phyloP scores from a whole-genome alignment of 1,140 invertebrate genomes.

The Zaprionus capensis region DNA sequence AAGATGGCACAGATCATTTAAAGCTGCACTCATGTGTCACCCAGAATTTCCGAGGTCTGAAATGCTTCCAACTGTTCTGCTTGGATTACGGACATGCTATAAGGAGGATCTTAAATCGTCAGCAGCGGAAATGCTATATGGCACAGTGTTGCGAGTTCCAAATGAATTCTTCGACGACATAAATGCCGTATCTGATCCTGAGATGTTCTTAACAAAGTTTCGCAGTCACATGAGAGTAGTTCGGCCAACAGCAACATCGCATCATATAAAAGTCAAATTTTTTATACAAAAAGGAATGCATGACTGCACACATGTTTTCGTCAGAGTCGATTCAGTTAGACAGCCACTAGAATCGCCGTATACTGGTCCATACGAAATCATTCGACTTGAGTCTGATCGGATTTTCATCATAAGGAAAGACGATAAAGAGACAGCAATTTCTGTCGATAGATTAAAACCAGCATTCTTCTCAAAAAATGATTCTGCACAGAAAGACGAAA shows the following conservation, averaged over 20 bases:
- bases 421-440: no score
- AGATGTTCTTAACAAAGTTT: background rate
- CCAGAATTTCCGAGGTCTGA: background rate
- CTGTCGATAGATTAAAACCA: no score
- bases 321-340: no score
- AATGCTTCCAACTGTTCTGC: background rate
- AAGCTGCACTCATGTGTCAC: background rate
- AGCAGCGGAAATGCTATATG: background rate
- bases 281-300: no score
- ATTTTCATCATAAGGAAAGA: no score
- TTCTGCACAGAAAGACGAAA: no score
- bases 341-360: no score
- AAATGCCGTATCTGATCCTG: background rate
- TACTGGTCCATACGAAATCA: no score
- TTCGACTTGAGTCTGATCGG: no score
- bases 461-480: no score
- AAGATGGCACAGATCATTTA: conserved; percentile 4
- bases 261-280: background rate
- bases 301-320: no score
- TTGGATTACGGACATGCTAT: background rate
- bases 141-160: background rate
- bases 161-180: background rate
- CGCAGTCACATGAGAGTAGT: background rate
- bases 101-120: background rate
- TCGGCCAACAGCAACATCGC: no score